phyloP scores from a whole-genome alignment of 2,888 invertebrate genomes.

The Cryptocephalus moraei region DNA sequence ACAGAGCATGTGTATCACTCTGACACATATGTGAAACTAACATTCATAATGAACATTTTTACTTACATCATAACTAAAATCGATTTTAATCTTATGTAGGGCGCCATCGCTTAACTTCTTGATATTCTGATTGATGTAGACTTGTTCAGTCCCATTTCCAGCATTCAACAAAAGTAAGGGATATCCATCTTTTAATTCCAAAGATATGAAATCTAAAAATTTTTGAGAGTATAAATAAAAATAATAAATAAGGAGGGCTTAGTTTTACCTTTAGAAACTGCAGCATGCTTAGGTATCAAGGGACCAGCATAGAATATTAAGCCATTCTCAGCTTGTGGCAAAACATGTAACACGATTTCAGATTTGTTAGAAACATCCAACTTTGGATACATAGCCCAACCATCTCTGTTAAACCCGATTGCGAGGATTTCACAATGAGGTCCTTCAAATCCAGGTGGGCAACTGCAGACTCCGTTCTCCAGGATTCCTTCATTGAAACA shows the following conservation, averaged over 20 bases:
- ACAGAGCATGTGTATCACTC: too few relatives aligned
- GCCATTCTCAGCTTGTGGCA: constrained; percentile 66
- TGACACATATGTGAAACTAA: too few relatives aligned
- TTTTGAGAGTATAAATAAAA: background rate
- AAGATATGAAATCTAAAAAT: constrained; percentile 72
- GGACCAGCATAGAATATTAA: constrained; percentile 90
- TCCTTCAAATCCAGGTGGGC: constrained; percentile 66
- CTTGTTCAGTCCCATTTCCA: constrained; percentile 68
- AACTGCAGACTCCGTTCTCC: constrained; percentile 61
- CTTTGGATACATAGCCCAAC: constrained; percentile 87
- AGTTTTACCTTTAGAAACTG: constrained; percentile 51
- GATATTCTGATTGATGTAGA: constrained; percentile 45
- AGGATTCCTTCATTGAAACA: constrained; percentile 42
- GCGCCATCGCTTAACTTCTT: constrained; percentile 73
- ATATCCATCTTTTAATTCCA: constrained; percentile 77
- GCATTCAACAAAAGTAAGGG: constrained; percentile 78
- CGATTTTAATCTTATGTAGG: constrained; percentile 79
- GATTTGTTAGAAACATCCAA: constrained; percentile 80
- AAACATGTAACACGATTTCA: constrained; percentile 70
- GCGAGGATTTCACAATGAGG: constrained; percentile 84
- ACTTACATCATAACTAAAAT: constrained; percentile 40
- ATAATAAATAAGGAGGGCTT: background rate
- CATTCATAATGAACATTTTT: background rate
- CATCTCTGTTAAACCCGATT: constrained; percentile 80
- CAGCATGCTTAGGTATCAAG: constrained; percentile 41